Percentiles rank a stretch among this genome's conserved stretches.
phyloP scores from a whole-genome alignment of 2,797 vertebrate genomes.

The Dermochelys coriacea region DNA sequence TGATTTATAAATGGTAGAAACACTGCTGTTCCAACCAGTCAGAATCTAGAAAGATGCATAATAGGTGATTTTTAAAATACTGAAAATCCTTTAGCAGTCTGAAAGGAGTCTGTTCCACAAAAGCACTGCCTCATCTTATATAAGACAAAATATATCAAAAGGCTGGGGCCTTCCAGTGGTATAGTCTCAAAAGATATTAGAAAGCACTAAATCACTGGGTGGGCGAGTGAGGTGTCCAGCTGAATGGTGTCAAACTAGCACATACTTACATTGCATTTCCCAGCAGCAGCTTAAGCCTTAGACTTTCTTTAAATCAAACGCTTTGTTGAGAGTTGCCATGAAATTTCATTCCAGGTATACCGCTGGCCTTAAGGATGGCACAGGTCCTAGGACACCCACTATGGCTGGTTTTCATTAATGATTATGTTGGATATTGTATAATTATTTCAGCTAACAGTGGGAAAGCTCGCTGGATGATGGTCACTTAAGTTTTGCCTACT shows the following conservation, averaged over 20 bases:
- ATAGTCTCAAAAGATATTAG: background rate
- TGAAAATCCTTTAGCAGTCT: background rate
- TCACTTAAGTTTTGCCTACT: too few relatives aligned
- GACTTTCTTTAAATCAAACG: background rate
- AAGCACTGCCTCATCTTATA: background rate
- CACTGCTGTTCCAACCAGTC: background rate
- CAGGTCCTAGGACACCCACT: background rate
- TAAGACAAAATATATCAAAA: background rate
- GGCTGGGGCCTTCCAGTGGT: accelerated
- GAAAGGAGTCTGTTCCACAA: background rate
- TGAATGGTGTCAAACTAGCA: background rate
- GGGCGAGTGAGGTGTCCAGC: background rate
- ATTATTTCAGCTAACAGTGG: background rate
- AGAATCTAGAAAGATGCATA: background rate
- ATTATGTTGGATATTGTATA: background rate
- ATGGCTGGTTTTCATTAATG: background rate
- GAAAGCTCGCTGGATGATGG: too few relatives aligned
- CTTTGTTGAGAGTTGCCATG: background rate
- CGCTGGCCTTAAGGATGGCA: background rate
- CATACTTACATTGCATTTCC: background rate
- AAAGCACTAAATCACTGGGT: background rate
- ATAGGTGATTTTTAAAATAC: background rate
- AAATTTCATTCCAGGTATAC: background rate
- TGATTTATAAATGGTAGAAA: background rate
- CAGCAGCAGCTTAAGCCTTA: background rate